Conservation (phyloP, 2,113 vertebrate genomes). For the Mesoclemmys tuberculata region DNA sequence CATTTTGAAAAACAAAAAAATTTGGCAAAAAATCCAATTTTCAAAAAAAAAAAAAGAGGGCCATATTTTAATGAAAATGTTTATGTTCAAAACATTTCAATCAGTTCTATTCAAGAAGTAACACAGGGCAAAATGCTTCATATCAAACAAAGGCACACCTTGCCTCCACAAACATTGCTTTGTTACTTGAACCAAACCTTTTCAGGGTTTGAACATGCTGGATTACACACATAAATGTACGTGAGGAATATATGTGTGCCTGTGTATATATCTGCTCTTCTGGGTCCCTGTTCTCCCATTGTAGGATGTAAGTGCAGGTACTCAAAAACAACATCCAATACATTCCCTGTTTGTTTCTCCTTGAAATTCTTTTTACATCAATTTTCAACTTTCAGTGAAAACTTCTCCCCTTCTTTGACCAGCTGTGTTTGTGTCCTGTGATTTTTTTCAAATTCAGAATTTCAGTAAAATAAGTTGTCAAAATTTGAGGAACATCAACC, state of each 20-base stretch:
- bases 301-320: not conserved
- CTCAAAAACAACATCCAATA: not conserved
- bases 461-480: not conserved
- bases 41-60: not conserved
- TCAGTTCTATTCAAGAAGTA: not conserved
- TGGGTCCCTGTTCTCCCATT: not conserved
- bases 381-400: not conserved
- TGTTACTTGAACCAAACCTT: not conserved
- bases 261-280: not conserved
- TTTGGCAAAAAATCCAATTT: not conserved
- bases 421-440: not conserved
- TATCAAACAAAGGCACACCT: not conserved
- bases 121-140: not conserved
- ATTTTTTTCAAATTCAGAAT: not conserved
- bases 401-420: not conserved
- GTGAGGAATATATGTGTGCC: fast-evolving
- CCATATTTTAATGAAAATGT: not conserved
- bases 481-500: not conserved
- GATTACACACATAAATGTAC: not conserved
- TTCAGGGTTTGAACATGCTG: not conserved
- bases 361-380: not conserved
- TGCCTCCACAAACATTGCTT: not conserved
- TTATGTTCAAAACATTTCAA: not conserved
- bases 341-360: not conserved
- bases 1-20: not conserved